These are phyloP conservation scores for Gallinago undulata DNA, from an alignment of 2,113 vertebrate species.

Conservation along the genomic window DNA sequence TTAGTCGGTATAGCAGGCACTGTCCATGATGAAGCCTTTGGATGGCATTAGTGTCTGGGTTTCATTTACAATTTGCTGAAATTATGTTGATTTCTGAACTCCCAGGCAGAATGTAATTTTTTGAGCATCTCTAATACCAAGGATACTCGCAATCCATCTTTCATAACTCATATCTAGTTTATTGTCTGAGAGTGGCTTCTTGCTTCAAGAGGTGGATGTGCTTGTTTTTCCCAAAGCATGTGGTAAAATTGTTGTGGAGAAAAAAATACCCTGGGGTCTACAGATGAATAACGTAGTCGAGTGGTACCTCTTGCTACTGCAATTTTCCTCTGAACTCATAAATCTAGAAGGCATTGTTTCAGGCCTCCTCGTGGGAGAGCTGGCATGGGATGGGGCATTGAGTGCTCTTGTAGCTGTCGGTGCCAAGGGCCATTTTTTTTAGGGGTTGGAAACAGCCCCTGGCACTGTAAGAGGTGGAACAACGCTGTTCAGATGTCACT, in stretches of 20 bases:
- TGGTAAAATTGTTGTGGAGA: background rate
- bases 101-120: background rate
- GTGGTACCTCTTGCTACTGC: background rate
- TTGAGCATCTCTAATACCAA: background rate
- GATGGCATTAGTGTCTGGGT: background rate
- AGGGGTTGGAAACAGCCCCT: background rate
- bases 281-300: background rate
- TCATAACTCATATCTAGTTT: rapidly evolving
- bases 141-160: background rate
- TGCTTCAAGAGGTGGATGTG: background rate
- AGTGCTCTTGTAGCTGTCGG: background rate
- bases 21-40: background rate
- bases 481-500: background rate
- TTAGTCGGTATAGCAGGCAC: background rate
- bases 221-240: background rate
- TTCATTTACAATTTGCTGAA: background rate
- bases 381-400: background rate
- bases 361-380: background rate
- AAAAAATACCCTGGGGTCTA: background rate
- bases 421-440: background rate
- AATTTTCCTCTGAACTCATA: background rate
- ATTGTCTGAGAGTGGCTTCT: background rate
- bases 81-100: background rate
- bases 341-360: background rate
- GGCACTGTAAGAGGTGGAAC: background rate